Evolutionary conservation across 2,113 vertebrate species (phyloP).

Genomic region (Passer domesticus): DNA sequence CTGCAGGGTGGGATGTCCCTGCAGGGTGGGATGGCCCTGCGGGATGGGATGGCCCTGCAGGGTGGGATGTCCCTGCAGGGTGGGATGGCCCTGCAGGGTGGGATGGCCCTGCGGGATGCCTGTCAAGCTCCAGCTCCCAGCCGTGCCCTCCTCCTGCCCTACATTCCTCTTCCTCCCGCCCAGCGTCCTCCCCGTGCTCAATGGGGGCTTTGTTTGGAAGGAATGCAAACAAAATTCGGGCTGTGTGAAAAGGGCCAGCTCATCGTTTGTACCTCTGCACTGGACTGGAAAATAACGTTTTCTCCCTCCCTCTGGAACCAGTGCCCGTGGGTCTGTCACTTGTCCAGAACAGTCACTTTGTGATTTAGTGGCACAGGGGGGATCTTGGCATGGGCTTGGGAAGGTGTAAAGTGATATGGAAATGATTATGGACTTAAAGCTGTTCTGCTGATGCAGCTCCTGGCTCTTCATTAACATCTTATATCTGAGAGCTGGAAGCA

Average conservation of each 20-base stretch:
- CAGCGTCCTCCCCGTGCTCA: background rate
- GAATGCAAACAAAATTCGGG: constrained; percentile 18
- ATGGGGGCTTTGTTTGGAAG: constrained; percentile 25
- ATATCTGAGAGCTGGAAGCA: fast-evolving
- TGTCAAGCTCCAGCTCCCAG: background rate
- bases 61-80: background rate
- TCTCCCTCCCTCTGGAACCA: background rate
- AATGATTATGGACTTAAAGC: background rate
- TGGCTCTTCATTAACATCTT: background rate
- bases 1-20: background rate
- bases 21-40: background rate
- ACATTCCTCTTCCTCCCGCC: background rate
- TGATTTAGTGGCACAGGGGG: background rate
- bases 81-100: background rate
- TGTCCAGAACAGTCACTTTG: background rate
- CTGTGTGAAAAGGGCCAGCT: constrained; percentile 32
- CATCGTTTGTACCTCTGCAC: background rate
- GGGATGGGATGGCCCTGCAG: background rate
- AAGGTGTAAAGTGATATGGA: background rate
- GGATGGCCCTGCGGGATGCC: background rate
- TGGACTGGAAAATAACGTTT: background rate
- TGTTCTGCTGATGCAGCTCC: background rate
- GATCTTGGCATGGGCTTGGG: background rate
- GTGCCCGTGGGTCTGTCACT: background rate
- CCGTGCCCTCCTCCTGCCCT: background rate